Evolutionary conservation across 2,888 invertebrate species (phyloP), one percentile per base, ranked within the genome.

Genomic region (Noctuana brunneofusca): DNA sequence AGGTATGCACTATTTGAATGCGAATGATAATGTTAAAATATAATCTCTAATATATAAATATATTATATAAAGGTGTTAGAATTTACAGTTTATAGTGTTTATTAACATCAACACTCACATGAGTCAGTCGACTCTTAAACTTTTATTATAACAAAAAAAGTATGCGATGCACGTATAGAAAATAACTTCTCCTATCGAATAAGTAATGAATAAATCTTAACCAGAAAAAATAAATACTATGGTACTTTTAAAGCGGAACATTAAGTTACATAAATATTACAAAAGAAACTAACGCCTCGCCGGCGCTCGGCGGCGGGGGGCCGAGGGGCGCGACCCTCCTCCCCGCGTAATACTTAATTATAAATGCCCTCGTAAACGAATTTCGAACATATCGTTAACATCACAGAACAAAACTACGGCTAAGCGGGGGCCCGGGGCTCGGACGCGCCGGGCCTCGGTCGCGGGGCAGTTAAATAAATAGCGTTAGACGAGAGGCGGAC

Each of bases 341-440:
- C 64, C 64, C 65, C 66, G 69, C 66, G 66, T 74, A 77, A 76
- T 75, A 78, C 76, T 76, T 77, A 78, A 77, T 71, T 68, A 75
- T 76, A 79, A 78, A 79, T 79, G 80, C 78, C 77, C 75, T 72
- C 73, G 72, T 73, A 76, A 77, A 78, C 75, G 71, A 78, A 78
- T 75, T 75, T 75, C 78, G 76, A 79, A 80, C 79, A 80, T 81
- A 83, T 80, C 78, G 78, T 81, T 84, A 85, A 82, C 83, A 86
- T 86, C 87, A 86, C 86, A 87, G 86, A 87, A 86, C 80, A 83
- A 83, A 84, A 83, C 82, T 81, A 82, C 79, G 79, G 78, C 83
- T 81, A 80, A 80, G 81, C 82, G 72, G 69, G 70, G 71, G 70
- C 67, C 71, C n/a, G n/a, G 63, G 63, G 64, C 60, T 35, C 59